A percentile compares a stretch with the other conserved stretches of the same genome.
Conservation (phyloP, 2,888 invertebrate species). For the Dermolepida albohirtum region DNA sequence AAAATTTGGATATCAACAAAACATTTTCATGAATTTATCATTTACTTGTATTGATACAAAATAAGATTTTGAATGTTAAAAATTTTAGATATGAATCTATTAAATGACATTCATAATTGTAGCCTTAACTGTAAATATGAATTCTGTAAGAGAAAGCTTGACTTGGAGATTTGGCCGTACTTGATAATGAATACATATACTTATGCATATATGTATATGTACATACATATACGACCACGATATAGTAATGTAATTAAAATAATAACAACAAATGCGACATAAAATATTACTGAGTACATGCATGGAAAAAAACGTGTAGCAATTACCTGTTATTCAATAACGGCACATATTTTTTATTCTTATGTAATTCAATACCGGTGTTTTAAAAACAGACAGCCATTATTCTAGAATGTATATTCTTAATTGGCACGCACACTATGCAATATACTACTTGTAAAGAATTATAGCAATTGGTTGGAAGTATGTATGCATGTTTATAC, state of each 20-base stretch:
- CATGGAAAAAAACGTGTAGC: conserved; percentile 8
- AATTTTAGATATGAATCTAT: too few relatives aligned
- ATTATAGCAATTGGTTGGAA: neutral
- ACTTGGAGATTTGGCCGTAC: too few relatives aligned
- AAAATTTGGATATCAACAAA: too few relatives aligned
- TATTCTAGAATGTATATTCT: conserved; percentile 18
- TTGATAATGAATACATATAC: too few relatives aligned
- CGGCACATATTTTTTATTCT: conserved; percentile 17
- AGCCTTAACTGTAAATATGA: too few relatives aligned
- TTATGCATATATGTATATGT: neutral
- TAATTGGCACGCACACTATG: neutral
- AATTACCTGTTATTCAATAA: conserved; percentile 11
- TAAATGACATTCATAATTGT: too few relatives aligned
- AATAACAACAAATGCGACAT: neutral
- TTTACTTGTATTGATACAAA: too few relatives aligned
- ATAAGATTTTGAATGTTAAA: too few relatives aligned
- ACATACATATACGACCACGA: too few relatives aligned
- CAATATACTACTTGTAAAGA: neutral
- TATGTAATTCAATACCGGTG: conserved; percentile 31
- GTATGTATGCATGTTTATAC: neutral
- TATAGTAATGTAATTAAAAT: conserved; percentile 6
- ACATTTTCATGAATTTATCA: too few relatives aligned
- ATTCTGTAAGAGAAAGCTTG: too few relatives aligned
- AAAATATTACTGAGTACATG: neutral
- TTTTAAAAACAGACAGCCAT: conserved; percentile 22